Evolutionary conservation across 2,113 vertebrate species (phyloP).

Genomic region (Etia nguti): DNA sequence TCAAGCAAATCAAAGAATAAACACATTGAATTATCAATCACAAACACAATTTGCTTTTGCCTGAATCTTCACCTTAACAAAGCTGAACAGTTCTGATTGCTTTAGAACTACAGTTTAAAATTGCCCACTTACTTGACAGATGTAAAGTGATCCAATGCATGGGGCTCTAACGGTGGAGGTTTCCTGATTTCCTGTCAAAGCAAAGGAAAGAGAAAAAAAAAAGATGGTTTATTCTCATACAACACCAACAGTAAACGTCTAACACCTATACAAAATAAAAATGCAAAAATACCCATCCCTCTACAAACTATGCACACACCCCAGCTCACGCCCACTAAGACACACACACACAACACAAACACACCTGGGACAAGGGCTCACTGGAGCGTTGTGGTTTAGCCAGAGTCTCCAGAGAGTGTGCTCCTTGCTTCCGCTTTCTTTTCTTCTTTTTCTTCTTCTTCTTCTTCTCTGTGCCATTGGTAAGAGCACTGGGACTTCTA

Average conservation of each 20-base stretch:
- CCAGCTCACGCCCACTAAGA: neutral
- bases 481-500: conserved; percentile 72
- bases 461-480: conserved; percentile 86
- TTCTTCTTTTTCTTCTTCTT: conserved; percentile 88
- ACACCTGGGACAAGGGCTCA: conserved; percentile 67
- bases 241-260: neutral
- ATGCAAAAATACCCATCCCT: neutral
- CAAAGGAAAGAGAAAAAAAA: accelerated
- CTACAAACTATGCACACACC: neutral
- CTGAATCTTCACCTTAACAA: neutral
- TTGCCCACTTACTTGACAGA: conserved; percentile 78
- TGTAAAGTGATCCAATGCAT: conserved; percentile 80
- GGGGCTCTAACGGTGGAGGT: conserved; percentile 69
- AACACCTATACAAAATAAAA: neutral
- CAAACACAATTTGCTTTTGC: neutral
- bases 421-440: conserved; percentile 86
- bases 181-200: conserved; percentile 58
- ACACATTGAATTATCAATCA: too few species aligned
- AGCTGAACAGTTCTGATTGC: neutral
- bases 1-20: neutral
- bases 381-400: conserved; percentile 65
- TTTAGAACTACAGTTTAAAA: neutral
- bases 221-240: neutral
- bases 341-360: neutral
- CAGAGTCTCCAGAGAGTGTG: conserved; percentile 80